Evolutionary conservation across 2,888 invertebrate species (phyloP), one percentile per base, ranked within the genome.

Genomic region (Terebella lapidaria): DNA sequence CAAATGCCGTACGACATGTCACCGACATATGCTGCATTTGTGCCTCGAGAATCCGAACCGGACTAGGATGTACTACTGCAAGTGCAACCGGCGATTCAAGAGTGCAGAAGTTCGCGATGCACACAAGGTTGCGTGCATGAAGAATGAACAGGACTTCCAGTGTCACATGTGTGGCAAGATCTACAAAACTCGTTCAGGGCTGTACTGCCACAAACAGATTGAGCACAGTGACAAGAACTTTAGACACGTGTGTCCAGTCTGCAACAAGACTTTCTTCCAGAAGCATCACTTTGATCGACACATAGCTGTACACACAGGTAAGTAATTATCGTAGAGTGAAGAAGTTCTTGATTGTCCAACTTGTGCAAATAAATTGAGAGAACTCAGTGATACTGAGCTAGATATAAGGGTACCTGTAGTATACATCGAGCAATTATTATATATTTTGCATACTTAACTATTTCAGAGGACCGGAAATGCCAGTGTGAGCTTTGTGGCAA

Each of bases 401-500:
- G 10, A 18, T 49, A 15, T 22, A 18, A 20, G 22, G 10, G 15
- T 20, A 18, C 42, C 42, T 35, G n/a, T 15, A 10, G 10, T 35
- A 15, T 35, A 10, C n/a, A 10, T 35, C 42, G 42, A 15, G 42
- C n/a, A 15, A 35, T 35, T 35, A 35, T 35, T n/a, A 35, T 35
- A 15, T 10, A n/a, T 15, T 10, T 35, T 49, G 10, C 5, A 5
- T 49, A 18, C 49, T 49, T 49, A 10, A 10, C 10, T 49, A 18
- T 18, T 53, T 26, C 27, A 53, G 53, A 26, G 22, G 24, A 25
- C 3, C 22, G 24, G 10, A 4, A 5, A 15, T 10, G 10, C 15
- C 15, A 15, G 27, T 53, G 53, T 53, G 53, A 53, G 5, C 10
- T 53, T 4, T 53, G 53, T 53, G 53, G 53, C 10, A 53, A 53